Base-by-base conservation (phyloP, 2,888 invertebrate genomes). In the Eupithecia abbreviata region DNA sequence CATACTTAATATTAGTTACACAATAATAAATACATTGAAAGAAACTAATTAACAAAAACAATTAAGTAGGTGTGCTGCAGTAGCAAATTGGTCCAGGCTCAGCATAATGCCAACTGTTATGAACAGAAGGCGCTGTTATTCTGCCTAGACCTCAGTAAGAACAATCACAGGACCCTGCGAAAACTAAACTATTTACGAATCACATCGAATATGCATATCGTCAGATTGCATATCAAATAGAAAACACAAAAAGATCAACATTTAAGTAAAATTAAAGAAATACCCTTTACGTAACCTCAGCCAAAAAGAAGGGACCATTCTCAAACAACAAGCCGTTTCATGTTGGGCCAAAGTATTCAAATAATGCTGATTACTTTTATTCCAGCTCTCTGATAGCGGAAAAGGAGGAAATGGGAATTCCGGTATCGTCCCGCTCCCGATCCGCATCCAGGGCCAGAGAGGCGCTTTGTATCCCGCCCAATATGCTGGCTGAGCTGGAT, bases 401-500 rank as follows among this genome's bases (percentile, higher is more conserved):
- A 78, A 88, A 82, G 83, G 87, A 84, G 77, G 92, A 93, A 76
- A 80, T 88, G 80, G 81, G 84, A 68, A 84, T 90, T 43, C 89
- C 91, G 4, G 84, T 84, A 71, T 84, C 87, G 71, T 84, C 89
- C n/a, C 86, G 93, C 80, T 91, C 92, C 13, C 88, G 93, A 66
- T 93, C 94, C 4, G 90, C 90, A 7, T 93, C 93, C 1, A 89
- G 84, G 82, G 93, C 92, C 10, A 87, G 94, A 45, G 93, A 94
- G 80, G 91, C 93, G 18, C 89, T 93, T 12, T 90, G 87, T 79
- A 88, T 94, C 81, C 92, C 93, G 13, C 88, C 92, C n/a, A 94
- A 95, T 83, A 94, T 96, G 15, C 86, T 95, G 71, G 93, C 95
- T 43, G 96, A 96, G 84, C 88, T 96, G 81, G 96, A 96, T 82